phyloP scores from a whole-genome alignment of 2,113 vertebrate species.

The Caranx ignobilis region DNA sequence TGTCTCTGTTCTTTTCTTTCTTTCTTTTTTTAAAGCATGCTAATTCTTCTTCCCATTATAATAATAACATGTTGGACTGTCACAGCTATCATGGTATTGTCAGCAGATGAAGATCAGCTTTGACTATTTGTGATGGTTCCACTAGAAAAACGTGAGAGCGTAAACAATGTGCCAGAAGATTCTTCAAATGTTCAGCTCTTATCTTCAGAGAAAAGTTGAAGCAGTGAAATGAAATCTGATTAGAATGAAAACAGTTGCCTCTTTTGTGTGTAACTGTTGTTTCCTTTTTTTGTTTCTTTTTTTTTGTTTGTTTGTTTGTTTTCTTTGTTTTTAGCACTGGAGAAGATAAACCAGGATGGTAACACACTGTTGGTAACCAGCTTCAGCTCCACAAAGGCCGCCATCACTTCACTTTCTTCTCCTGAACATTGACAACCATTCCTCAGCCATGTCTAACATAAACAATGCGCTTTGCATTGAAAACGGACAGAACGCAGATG shows the following conservation, averaged over 20 bases:
- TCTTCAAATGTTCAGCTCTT: slow-evolving; percentile 51
- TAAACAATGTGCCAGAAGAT: slow-evolving; percentile 61
- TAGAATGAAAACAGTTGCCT: slow-evolving; percentile 55
- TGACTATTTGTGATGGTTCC: slow-evolving; percentile 52
- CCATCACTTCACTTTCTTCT: slow-evolving; percentile 61
- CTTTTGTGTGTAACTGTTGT: slow-evolving; percentile 79
- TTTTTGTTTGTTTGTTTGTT: slow-evolving; percentile 69
- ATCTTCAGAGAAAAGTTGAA: slow-evolving; percentile 42
- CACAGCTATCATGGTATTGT: slow-evolving; percentile 58
- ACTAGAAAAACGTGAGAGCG: slow-evolving; percentile 46
- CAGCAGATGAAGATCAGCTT: slow-evolving; percentile 54
- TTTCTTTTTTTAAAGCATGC: slow-evolving; percentile 36
- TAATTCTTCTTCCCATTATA: slow-evolving; percentile 51
- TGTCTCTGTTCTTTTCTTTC: not conserved
- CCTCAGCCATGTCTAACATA: slow-evolving; percentile 88
- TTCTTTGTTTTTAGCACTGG: slow-evolving; percentile 77
- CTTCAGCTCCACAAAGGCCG: slow-evolving; percentile 76
- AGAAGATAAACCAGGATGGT: slow-evolving; percentile 83
- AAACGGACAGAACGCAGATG: slow-evolving; percentile 90
- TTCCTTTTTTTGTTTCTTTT: slow-evolving; percentile 62
- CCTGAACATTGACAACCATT: slow-evolving; percentile 57
- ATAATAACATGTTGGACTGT: slow-evolving; percentile 62
- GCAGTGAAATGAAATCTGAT: slow-evolving; percentile 50
- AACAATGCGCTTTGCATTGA: slow-evolving; percentile 95
- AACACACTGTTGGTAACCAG: slow-evolving; percentile 78